Evolutionary conservation across 2,113 vertebrate species (phyloP).

Genomic region (Acrocephalus kingi): DNA sequence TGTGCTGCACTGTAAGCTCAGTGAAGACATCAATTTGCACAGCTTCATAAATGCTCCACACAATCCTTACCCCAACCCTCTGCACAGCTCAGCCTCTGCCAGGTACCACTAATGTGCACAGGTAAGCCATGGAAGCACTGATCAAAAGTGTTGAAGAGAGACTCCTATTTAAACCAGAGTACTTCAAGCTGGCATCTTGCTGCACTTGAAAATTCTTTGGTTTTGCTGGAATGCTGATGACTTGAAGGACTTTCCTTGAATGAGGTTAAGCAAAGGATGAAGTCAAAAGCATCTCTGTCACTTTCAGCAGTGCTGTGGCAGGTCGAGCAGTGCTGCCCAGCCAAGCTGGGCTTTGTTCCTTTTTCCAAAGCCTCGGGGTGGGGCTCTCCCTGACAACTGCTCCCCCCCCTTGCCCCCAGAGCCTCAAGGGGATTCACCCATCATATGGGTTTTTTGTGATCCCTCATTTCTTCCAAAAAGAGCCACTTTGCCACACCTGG

Average conservation of each 20-base stretch:
- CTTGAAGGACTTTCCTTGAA: background rate
- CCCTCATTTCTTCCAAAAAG: constrained; percentile 1
- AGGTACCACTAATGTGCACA: background rate
- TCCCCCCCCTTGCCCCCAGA: background rate
- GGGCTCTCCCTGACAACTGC: background rate
- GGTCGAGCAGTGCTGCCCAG: background rate
- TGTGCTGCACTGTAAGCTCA: background rate
- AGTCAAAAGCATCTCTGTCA: background rate
- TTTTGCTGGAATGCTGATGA: background rate
- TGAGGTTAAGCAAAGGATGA: background rate
- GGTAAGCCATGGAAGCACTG: background rate
- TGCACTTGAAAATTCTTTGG: background rate
- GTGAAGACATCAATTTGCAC: background rate
- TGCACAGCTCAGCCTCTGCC: background rate
- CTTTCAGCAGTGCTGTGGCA: background rate
- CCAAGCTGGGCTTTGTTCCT: constrained; percentile 51
- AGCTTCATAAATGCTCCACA: background rate
- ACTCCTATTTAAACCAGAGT: background rate
- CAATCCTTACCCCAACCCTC: background rate
- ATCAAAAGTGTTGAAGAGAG: background rate
- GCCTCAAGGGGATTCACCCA: constrained; percentile 35
- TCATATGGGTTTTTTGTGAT: background rate
- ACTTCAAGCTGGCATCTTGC: background rate
- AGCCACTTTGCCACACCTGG: constrained; percentile 12
- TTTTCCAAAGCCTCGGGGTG: background rate